Evolutionary conservation across 92 coral and sea anemone species (phyloP).

Genomic region (Siderastrea radians): DNA sequence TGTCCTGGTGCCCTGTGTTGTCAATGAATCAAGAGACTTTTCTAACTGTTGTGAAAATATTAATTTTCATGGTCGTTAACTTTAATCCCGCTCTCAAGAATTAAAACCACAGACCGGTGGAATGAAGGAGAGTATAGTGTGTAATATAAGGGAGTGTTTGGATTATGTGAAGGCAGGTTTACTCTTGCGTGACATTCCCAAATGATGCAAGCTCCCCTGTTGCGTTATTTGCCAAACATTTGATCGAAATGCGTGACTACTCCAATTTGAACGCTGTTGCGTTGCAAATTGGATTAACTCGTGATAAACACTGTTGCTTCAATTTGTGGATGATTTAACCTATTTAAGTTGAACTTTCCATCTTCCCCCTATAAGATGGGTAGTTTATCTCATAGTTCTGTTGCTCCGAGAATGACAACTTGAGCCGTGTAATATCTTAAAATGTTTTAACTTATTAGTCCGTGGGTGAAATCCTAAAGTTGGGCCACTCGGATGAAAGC

Average conservation of each 20-base stretch:
- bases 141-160: background rate
- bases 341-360: background rate
- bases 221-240: constrained; percentile 16
- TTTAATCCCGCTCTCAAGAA: background rate
- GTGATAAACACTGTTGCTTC: background rate
- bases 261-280: background rate
- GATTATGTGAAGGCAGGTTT: background rate
- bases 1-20: background rate
- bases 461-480: no score
- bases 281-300: background rate
- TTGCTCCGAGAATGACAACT: no score
- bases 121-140: background rate
- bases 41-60: background rate
- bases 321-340: background rate
- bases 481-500: no score
- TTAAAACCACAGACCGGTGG: background rate
- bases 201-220: background rate
- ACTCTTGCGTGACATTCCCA: constrained; percentile 16
- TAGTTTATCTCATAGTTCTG: no score
- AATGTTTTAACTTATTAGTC: no score
- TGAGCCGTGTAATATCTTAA: no score
- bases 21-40: background rate
- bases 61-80: background rate
- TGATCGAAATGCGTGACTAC: constrained; percentile 2
- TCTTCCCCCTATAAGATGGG: no score